Evolutionary conservation across 2,113 vertebrate species (phyloP).

Genomic region (Tachysurus vachellii): DNA sequence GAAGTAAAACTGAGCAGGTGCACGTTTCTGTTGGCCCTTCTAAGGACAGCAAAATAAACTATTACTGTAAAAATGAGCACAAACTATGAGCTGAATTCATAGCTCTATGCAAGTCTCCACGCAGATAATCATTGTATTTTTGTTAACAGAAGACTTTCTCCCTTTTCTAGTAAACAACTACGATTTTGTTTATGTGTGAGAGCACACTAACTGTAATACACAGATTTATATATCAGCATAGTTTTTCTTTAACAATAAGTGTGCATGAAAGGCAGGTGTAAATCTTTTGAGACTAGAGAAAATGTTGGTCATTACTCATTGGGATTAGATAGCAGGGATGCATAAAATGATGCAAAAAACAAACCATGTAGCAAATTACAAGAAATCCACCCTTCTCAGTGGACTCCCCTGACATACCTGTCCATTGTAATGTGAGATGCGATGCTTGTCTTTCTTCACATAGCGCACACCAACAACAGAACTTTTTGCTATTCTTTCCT

Average conservation of each 20-base stretch:
- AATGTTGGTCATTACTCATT: background rate
- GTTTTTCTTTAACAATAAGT: background rate
- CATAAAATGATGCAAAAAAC: background rate
- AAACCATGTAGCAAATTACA: background rate
- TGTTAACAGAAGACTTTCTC: background rate
- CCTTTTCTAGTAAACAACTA: background rate
- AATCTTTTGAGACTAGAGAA: background rate
- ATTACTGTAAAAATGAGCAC: too few species aligned
- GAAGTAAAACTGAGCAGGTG: too few species aligned
- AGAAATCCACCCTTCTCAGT: background rate
- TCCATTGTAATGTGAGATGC: conserved; percentile 29
- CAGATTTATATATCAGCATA: too few species aligned
- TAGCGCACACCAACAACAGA: background rate
- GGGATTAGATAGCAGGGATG: background rate
- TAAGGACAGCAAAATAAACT: too few species aligned
- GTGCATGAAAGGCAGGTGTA: background rate
- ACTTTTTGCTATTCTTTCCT: conserved; percentile 26
- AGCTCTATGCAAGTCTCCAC: too few species aligned
- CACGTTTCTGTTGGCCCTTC: too few species aligned
- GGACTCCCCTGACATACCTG: conserved; percentile 27
- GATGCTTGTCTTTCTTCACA: conserved; percentile 10
- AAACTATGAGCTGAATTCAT: too few species aligned
- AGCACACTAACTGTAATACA: too few species aligned
- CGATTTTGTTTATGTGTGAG: background rate
- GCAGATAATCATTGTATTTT: too few species aligned